A percentile compares a stretch with the other conserved stretches of the same genome.
Conservation (phyloP, 2,888 invertebrate genomes). For the Volucella inanis region DNA sequence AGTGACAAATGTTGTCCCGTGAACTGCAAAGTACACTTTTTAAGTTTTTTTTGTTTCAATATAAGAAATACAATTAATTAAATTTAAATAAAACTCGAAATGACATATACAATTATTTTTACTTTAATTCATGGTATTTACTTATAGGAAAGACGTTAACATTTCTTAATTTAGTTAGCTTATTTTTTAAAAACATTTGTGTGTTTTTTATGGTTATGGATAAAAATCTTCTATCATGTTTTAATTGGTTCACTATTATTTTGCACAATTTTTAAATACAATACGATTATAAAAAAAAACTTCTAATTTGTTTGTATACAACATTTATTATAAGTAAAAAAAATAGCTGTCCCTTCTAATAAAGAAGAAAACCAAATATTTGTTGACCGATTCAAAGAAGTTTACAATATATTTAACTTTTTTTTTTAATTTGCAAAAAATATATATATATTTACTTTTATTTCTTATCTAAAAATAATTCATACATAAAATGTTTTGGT, state of each 20-base stretch:
- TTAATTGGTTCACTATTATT: conserved; percentile 51
- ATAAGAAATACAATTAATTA: no score
- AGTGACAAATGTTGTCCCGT: no score
- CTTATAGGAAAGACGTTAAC: conserved; percentile 65
- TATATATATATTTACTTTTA: background rate
- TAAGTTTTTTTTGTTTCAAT: no score
- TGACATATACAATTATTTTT: conserved; percentile 59
- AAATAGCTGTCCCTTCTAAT: conserved; percentile 16
- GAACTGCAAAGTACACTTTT: no score
- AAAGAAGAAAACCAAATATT: conserved; percentile 17
- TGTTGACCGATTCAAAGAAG: conserved; percentile 7
- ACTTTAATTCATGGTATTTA: conserved; percentile 58
- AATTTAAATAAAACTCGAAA: conserved; percentile 28
- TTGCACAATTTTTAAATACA: conserved; percentile 57
- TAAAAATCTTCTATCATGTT: conserved; percentile 20
- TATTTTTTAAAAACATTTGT: conserved; percentile 46
- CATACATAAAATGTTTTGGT: conserved; percentile 41
- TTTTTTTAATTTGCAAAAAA: conserved; percentile 14
- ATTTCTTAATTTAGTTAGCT: conserved; percentile 51
- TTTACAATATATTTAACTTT: conserved; percentile 42
- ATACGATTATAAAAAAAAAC: conserved; percentile 22
- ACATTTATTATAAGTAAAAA: conserved; percentile 51
- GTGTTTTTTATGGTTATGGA: conserved; percentile 12
- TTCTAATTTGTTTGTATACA: conserved; percentile 34
- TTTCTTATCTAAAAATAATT: conserved; percentile 45